These are phyloP conservation scores for Oophaga pumilio DNA, from an alignment of 2,113 vertebrate species.

Conservation along the genomic window DNA sequence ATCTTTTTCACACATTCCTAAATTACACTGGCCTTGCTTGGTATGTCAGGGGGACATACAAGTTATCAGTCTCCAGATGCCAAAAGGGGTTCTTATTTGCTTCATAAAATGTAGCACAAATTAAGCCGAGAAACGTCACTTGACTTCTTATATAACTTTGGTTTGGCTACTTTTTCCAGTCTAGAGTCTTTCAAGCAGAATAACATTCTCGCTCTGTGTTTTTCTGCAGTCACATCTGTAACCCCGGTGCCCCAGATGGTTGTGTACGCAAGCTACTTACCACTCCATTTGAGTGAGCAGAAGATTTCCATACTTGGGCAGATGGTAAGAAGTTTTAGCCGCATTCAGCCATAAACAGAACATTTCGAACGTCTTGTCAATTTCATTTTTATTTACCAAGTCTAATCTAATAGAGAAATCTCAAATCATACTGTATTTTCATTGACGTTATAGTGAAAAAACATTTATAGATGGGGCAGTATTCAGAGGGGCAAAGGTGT, in stretches of 20 bases:
- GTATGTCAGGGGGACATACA: slow-evolving; percentile 20
- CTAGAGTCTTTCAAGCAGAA: background rate
- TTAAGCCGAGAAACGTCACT: background rate
- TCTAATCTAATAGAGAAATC: background rate
- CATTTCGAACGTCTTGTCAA: background rate
- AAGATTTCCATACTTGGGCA: slow-evolving; percentile 72
- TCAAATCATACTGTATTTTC: background rate
- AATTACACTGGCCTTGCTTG: slow-evolving; percentile 39
- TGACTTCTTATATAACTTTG: slow-evolving; percentile 10
- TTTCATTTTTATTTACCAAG: background rate
- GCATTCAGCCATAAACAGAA: background rate
- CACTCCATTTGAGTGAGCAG: slow-evolving; percentile 75
- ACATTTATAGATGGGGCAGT: background rate
- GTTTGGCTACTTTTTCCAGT: background rate
- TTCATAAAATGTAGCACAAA: slow-evolving; percentile 15
- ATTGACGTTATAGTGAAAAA: background rate
- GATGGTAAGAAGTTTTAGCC: slow-evolving; percentile 77
- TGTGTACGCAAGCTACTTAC: slow-evolving; percentile 78
- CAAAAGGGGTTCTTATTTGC: slow-evolving; percentile 24
- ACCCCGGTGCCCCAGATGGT: slow-evolving; percentile 67
- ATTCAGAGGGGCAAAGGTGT: background rate
- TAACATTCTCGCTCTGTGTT: slow-evolving; percentile 6
- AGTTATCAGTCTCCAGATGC: slow-evolving; percentile 18
- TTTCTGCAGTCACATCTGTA: slow-evolving; percentile 63
- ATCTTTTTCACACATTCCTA: slow-evolving; percentile 51